Evolutionary conservation across 2,888 invertebrate species (phyloP).

Genomic region (Epirrhoe alternata): DNA sequence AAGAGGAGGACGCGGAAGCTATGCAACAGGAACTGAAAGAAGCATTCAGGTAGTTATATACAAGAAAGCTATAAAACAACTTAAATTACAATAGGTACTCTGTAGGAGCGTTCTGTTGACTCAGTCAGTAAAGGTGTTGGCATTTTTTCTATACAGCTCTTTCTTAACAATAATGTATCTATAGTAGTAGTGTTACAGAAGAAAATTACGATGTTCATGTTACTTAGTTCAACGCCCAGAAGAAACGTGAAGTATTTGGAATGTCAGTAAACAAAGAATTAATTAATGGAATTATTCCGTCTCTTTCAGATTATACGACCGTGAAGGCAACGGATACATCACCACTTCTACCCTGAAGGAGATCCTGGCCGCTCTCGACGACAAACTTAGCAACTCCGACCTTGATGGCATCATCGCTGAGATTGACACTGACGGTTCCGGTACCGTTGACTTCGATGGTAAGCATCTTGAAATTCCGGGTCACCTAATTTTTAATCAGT

Average conservation of each 20-base stretch:
- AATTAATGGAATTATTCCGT: too few relatives aligned
- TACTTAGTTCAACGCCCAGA: too few relatives aligned
- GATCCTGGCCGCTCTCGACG: slow-evolving; percentile 96
- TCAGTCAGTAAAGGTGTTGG: too few relatives aligned
- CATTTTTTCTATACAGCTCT: too few relatives aligned
- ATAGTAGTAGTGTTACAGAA: too few relatives aligned
- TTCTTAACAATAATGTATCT: neutral
- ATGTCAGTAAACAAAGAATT: too few relatives aligned
- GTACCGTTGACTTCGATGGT: slow-evolving; percentile 99
- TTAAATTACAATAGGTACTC: too few relatives aligned
- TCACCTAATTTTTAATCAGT: neutral
- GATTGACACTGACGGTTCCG: slow-evolving; percentile 99
- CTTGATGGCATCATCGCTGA: slow-evolving; percentile 98
- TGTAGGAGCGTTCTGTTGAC: too few relatives aligned
- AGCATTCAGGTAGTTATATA: slow-evolving; percentile 90
- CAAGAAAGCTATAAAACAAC: too few relatives aligned
- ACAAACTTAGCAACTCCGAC: slow-evolving; percentile 96
- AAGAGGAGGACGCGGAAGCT: slow-evolving; percentile 98
- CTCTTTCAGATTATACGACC: slow-evolving; percentile 92
- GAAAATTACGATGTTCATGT: too few relatives aligned
- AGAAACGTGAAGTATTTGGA: neutral
- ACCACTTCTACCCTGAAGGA: slow-evolving; percentile 96
- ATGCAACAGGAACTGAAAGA: slow-evolving; percentile 98
- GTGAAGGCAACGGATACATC: slow-evolving; percentile 97
- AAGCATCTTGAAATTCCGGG: slow-evolving; percentile 42